Evolutionary conservation across 2,797 vertebrate genomes (phyloP).

Genomic region (Chromis chromis): DNA sequence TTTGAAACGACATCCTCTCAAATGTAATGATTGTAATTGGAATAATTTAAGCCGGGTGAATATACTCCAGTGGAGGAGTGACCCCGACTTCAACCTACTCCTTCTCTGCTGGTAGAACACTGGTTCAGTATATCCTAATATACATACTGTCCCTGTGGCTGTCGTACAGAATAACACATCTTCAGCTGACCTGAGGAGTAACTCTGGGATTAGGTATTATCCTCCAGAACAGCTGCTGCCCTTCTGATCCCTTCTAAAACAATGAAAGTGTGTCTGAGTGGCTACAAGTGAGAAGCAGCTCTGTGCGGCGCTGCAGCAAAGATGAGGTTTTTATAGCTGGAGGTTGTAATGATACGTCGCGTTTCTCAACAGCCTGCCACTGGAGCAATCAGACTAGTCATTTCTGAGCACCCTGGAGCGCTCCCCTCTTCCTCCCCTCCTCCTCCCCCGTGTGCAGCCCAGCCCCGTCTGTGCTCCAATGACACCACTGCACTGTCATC

Average conservation of each 20-base stretch:
- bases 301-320: constrained; percentile 17
- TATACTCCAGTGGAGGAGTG: neutral
- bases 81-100: constrained; percentile 2
- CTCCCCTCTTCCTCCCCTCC: neutral
- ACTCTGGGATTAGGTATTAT: constrained; percentile 37
- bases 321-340: constrained; percentile 32
- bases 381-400: constrained; percentile 59
- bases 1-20: constrained; percentile 35
- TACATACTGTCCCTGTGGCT: constrained; percentile 15
- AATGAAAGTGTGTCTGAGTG: constrained; percentile 38
- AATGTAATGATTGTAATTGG: constrained; percentile 38
- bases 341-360: constrained; percentile 50
- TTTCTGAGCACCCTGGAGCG: constrained; percentile 64
- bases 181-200: constrained; percentile 31
- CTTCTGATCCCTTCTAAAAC: constrained; percentile 41
- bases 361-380: constrained; percentile 52
- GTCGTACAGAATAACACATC: constrained; percentile 23
- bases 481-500: constrained; percentile 74
- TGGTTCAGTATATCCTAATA: constrained; percentile 6
- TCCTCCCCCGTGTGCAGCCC: constrained; percentile 37
- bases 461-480: constrained; percentile 68
- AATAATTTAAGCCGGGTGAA: constrained; percentile 40
- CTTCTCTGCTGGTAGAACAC: constrained; percentile 20
- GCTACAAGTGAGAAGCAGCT: constrained; percentile 9
- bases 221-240: constrained; percentile 36